Evolutionary conservation across 2,113 vertebrate genomes (phyloP), one percentile per base, ranked within the genome.

Genomic region (Oxyura jamaicensis): DNA sequence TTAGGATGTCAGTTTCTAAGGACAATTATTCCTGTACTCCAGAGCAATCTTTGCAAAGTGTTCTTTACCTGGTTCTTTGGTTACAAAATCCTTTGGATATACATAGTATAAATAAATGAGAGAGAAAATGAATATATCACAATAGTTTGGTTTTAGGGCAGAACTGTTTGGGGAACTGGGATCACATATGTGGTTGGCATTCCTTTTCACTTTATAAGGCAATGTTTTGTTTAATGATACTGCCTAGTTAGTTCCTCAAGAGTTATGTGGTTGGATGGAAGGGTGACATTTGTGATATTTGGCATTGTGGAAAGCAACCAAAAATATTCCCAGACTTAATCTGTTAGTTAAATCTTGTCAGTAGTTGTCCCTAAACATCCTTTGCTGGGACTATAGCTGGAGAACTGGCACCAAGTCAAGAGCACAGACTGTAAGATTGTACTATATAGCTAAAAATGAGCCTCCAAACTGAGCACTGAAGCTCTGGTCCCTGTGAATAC

Each of bases 401-500:
- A 94, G 76, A 92, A 83, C 39, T 83, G 83, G 55, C 88, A 76
- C 11, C 3, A 65, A 91, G 59, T 93, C 91, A 95, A 88, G 73
- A 85, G n/a, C 50, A 91, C 17, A 84, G 52, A 59, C 33, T 83
- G 13, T 7, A 28, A 94, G 63, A 59, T 83, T 77, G 88, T 73
- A 56, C 60, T 80, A 19, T 36, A 62, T 28, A 89, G 71, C 50
- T 65, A 80, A 97, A 97, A 97, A 71, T 55, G 85, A 85, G 55
- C 83, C 92, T 97, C 58, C 33, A 93, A 96, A 91, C 14, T 12
- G 42, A 92, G 20, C 55, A 50, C 0, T 81, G 69, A 95, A 95
- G 79, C 60, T 91, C 35, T 87, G 92, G 11, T 81, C 91, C 62
- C 90, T 90, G 88, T 91, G 95, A 93, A 83, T 79, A 79, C 46